These are phyloP conservation scores for Formicarius rufipectus DNA, from an alignment of 2,113 vertebrate species.

Conservation along the genomic window DNA sequence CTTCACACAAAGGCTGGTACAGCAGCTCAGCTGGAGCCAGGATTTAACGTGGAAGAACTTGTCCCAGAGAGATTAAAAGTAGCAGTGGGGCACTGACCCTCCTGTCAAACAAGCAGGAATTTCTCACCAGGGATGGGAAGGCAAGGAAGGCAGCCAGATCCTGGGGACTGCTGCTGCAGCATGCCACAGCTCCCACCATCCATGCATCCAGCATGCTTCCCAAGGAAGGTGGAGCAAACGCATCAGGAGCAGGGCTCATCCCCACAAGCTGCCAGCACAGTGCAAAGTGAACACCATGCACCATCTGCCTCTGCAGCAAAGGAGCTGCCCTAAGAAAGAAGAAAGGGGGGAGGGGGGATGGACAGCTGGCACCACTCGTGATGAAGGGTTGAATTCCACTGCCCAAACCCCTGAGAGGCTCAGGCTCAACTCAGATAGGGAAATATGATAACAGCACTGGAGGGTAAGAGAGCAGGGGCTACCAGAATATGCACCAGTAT, in stretches of 20 bases:
- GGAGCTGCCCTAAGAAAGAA: not conserved
- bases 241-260: not conserved
- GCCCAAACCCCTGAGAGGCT: not conserved
- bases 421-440: not conserved
- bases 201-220: not conserved
- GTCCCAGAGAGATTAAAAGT: constrained; percentile 61
- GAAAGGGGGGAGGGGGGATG: rapidly evolving
- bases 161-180: not conserved
- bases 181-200: not conserved
- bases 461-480: not conserved
- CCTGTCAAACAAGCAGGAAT: not conserved
- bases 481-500: not conserved
- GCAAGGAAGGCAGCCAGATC: not conserved
- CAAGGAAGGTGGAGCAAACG: not conserved
- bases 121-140: not conserved
- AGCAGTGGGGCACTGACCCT: not conserved
- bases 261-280: rapidly evolving
- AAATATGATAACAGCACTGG: not conserved
- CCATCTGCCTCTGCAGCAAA: rapidly evolving
- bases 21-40: constrained; percentile 68
- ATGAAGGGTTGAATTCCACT: not conserved
- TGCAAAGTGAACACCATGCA: not conserved
- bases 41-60: constrained; percentile 64
- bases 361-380: rapidly evolving
- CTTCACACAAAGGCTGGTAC: constrained; percentile 64